Evolutionary conservation across 64 coral and sea anemone genomes (phyloP).

Genomic region (Actinia equina): DNA sequence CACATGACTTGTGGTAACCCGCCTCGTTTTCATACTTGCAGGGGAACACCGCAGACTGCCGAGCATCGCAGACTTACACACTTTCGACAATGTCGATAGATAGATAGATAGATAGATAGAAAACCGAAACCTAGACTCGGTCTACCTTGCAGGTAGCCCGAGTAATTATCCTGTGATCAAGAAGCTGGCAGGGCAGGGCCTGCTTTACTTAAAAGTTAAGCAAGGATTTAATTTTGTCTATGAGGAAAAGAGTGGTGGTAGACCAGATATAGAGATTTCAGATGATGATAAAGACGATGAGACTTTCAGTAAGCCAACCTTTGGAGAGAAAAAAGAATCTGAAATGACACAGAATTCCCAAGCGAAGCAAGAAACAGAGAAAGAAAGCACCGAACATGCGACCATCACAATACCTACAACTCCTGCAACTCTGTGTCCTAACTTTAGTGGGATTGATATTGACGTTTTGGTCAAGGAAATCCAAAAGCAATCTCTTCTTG

Average conservation of each 20-base stretch:
- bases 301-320: no score
- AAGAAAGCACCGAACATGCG: not conserved
- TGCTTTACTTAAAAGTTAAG: constrained; percentile 64
- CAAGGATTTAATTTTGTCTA: constrained; percentile 70
- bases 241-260: not conserved
- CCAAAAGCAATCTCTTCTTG: not conserved
- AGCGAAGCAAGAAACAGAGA: no score
- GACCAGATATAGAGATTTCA: no score
- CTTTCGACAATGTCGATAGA: no score
- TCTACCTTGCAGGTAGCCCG: no score
- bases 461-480: not conserved
- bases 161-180: constrained; percentile 12
- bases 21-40: no score
- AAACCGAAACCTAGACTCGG: no score
- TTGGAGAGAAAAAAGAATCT: not conserved
- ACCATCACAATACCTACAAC: not conserved
- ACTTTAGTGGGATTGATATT: not conserved
- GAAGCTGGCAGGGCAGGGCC: constrained; percentile 64
- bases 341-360: not conserved
- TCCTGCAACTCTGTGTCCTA: not conserved
- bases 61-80: no score
- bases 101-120: no score
- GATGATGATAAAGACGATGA: no score
- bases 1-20: no score
- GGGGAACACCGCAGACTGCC: no score